Conservation (phyloP, 2,113 vertebrate species). For the Reinhardtius hippoglossoides region DNA sequence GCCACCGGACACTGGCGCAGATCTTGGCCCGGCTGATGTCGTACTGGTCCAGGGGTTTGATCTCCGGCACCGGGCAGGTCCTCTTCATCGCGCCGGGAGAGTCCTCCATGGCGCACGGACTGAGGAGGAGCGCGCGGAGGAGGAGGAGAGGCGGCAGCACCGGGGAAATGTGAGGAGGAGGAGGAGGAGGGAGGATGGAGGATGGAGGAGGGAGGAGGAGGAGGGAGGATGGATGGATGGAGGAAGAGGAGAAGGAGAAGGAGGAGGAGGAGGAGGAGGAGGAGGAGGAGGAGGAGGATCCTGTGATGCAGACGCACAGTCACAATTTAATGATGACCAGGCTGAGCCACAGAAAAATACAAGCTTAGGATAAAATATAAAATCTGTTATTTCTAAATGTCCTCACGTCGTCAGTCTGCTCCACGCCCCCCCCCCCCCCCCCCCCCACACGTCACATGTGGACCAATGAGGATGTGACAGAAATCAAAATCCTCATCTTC, state of each 20-base stretch:
- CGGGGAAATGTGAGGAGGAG: constrained; percentile 39
- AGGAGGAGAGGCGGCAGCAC: constrained; percentile 39
- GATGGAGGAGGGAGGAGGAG: not conserved
- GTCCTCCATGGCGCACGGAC: constrained; percentile 84
- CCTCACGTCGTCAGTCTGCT: not conserved
- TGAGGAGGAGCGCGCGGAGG: constrained; percentile 48
- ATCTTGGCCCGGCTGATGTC: constrained; percentile 87
- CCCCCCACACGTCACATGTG: constrained; percentile 39
- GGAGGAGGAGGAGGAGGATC: constrained; percentile 55
- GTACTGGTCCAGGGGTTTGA: constrained; percentile 90
- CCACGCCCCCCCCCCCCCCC: constrained; percentile 45
- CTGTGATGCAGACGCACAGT: constrained; percentile 31
- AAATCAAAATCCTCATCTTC: too few relatives aligned
- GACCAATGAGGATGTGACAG: not conserved
- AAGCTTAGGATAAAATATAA: not conserved
- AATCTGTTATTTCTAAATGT: not conserved
- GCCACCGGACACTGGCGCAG: constrained; percentile 89
- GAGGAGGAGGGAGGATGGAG: constrained; percentile 12
- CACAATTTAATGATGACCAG: not conserved
- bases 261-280: constrained; percentile 28
- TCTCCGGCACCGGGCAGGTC: constrained; percentile 88
- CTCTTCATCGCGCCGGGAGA: constrained; percentile 82
- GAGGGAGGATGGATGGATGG: constrained; percentile 17
- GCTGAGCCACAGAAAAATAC: not conserved
- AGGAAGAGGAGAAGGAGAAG: not conserved